phyloP scores from a whole-genome alignment of 2,113 vertebrate genomes.

The Harpagus bidentatus region DNA sequence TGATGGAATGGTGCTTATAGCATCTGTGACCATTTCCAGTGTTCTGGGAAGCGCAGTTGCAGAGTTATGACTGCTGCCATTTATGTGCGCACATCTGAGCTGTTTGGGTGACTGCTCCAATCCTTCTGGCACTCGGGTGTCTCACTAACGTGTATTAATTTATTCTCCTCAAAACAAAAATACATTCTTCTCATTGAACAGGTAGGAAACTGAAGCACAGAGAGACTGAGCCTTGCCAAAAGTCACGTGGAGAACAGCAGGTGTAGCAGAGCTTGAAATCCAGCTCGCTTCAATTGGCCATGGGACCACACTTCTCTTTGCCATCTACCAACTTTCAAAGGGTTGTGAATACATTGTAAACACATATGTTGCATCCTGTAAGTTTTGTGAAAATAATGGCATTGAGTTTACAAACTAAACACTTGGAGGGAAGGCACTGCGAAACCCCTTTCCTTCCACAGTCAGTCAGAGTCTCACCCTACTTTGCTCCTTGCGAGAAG shows the following conservation, averaged over 20 bases:
- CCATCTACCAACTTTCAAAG: not conserved
- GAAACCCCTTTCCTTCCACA: not conserved
- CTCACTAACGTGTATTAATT: not conserved
- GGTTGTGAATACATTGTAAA: not conserved
- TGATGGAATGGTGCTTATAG: not conserved
- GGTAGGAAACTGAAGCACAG: not conserved
- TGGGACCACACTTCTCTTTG: not conserved
- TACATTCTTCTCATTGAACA: not conserved
- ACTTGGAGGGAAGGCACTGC: not conserved
- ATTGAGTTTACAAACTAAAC: not conserved
- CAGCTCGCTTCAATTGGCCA: not conserved
- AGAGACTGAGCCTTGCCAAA: not conserved
- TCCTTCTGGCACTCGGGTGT: not conserved
- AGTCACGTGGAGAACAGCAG: not conserved
- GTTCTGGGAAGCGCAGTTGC: fast-evolving
- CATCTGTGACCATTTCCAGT: not conserved
- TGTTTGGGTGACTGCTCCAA: not conserved
- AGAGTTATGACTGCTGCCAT: not conserved
- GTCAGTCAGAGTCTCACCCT: not conserved
- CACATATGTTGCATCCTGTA: not conserved
- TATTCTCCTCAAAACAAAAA: not conserved
- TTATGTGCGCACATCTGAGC: not conserved
- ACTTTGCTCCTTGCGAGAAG: not conserved
- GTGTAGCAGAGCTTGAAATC: not conserved
- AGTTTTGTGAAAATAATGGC: not conserved